These are phyloP conservation scores for Alsophila aescularia DNA, from an alignment of 2,888 invertebrate genomes.

Conservation along the genomic window DNA sequence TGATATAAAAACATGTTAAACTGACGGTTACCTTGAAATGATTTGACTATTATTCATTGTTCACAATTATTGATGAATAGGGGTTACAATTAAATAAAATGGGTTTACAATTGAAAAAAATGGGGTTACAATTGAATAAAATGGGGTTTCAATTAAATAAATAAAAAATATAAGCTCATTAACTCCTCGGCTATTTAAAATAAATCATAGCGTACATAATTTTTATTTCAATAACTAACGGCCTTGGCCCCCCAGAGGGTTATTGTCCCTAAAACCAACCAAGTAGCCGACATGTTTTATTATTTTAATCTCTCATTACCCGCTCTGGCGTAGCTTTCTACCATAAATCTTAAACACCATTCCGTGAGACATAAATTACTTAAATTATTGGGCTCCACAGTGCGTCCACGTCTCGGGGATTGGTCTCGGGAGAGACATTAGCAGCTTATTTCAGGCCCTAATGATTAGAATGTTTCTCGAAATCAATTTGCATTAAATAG, in stretches of 20 bases:
- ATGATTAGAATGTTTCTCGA: no score
- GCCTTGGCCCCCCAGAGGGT: conserved; percentile 19
- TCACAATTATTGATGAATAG: no score
- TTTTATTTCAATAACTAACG: conserved; percentile 1
- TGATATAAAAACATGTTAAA: no score
- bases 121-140: no score
- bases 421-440: conserved; percentile 20
- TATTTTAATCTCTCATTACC: conserved; percentile 41
- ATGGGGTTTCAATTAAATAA: no score
- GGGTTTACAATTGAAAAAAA: no score
- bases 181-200: no score
- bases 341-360: conserved; percentile 46
- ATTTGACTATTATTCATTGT: no score
- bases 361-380: conserved; percentile 45
- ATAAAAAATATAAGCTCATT: no score
- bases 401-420: conserved; percentile 39
- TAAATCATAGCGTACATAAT: not conserved
- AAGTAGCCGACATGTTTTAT: conserved; percentile 18
- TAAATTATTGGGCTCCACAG: conserved; percentile 50
- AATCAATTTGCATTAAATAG: no score
- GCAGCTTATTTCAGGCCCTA: not conserved
- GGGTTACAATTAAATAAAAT: no score
- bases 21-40: no score
- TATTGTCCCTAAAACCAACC: conserved; percentile 27
- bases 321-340: conserved; percentile 35